A percentile compares a stretch with the other conserved stretches of the same genome.
Conservation (phyloP, 2,113 vertebrate species). For the Hemiscyllium ocellatum region DNA sequence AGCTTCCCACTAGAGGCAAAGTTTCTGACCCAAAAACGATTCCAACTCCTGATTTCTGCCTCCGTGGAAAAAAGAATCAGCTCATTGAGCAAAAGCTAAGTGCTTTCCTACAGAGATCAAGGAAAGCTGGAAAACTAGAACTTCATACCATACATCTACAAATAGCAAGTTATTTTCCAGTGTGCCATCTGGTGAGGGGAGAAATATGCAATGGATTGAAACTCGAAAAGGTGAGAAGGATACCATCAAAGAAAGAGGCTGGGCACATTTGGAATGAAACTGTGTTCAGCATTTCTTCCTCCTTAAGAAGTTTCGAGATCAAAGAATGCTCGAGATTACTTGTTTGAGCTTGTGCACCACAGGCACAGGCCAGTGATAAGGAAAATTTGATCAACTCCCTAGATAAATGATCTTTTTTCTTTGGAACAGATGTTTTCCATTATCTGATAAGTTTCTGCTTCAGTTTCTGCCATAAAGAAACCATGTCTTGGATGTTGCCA, state of each 20-base stretch:
- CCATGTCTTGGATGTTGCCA: not conserved
- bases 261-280: not conserved
- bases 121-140: not conserved
- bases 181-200: not conserved
- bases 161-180: not conserved
- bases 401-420: not conserved
- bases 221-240: not conserved
- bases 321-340: not conserved
- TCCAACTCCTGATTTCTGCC: not conserved
- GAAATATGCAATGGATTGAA: not conserved
- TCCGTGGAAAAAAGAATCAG: not conserved
- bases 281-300: not conserved
- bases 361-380: not conserved
- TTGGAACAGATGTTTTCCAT: constrained; percentile 24
- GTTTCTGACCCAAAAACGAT: not conserved
- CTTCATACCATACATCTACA: not conserved
- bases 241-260: not conserved
- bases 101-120: not conserved
- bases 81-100: not conserved
- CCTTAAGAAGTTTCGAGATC: not conserved
- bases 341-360: not conserved
- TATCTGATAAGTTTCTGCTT: not conserved
- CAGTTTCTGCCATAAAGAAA: not conserved
- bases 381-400: not conserved
- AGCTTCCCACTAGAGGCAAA: not conserved